Evolutionary conservation across 2,888 invertebrate species (phyloP).

Genomic region (Diplolepis rosae): DNA sequence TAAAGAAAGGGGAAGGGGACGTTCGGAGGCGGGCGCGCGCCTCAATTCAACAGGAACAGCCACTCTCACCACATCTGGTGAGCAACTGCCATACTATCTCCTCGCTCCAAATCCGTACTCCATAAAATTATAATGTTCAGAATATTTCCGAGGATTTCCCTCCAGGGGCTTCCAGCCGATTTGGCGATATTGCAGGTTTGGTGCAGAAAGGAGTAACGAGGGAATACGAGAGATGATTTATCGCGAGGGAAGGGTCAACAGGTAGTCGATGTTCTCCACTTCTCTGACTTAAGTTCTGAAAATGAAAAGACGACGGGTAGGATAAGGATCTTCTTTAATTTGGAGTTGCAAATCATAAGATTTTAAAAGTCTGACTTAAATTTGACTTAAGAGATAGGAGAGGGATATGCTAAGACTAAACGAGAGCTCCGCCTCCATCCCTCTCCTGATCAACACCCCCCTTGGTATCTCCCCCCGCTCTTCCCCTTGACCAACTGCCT

Average conservation of each 20-base stretch:
- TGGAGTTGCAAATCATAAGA: neutral
- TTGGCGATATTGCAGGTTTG: conserved; percentile 19
- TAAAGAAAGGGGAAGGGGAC: conserved; percentile 59
- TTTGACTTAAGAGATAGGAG: neutral
- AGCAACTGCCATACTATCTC: conserved; percentile 61
- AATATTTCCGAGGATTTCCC: conserved; percentile 17
- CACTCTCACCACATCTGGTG: conserved; percentile 70
- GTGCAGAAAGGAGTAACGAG: no score
- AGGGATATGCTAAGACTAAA: conserved; percentile 7
- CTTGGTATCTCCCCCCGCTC: conserved; percentile 62
- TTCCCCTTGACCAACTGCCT: conserved; percentile 60
- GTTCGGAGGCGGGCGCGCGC: conserved; percentile 71
- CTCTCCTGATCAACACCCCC: conserved; percentile 59
- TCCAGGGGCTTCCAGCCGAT: neutral
- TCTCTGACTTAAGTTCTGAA: neutral
- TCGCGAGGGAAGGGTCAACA: conserved; percentile 18
- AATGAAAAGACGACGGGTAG: no score
- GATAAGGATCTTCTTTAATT: neutral
- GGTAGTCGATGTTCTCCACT: conserved; percentile 13
- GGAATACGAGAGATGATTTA: conserved; percentile 13
- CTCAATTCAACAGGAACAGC: conserved; percentile 69
- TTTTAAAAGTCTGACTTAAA: neutral
- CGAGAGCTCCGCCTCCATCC: conserved; percentile 72
- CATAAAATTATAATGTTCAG: conserved; percentile 1
- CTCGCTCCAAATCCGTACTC: neutral